These are phyloP conservation scores for Microctonus aethiopoides DNA, from an alignment of 2,888 invertebrate genomes.

Conservation along the genomic window DNA sequence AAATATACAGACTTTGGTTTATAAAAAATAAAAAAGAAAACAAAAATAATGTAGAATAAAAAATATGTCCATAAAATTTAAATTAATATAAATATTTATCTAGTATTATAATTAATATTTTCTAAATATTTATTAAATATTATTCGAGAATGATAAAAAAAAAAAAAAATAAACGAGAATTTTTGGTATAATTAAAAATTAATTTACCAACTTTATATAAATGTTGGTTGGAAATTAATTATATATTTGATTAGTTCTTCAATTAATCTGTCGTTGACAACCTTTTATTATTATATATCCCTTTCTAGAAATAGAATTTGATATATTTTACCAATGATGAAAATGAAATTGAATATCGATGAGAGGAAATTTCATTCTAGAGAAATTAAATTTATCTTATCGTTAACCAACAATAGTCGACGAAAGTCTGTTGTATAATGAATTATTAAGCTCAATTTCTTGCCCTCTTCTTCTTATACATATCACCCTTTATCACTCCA, in stretches of 20 bases:
- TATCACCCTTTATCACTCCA: neutral
- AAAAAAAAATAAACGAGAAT: no score
- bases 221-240: no score
- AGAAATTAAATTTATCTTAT: neutral
- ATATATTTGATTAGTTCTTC: no score
- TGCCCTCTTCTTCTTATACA: neutral
- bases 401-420: neutral
- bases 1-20: neutral
- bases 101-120: neutral
- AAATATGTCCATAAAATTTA: neutral
- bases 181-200: no score
- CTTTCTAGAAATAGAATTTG: no score
- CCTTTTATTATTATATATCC: no score
- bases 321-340: no score
- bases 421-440: neutral
- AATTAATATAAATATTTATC: neutral
- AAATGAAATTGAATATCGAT: neutral
- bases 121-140: no score
- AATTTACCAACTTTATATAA: no score
- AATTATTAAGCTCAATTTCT: neutral
- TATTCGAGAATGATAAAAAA: no score
- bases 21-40: neutral
- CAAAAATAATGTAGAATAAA: neutral
- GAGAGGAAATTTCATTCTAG: neutral
- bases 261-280: no score